phyloP scores from a whole-genome alignment of 2,113 vertebrate species.

The Phrynosoma platyrhinos region DNA sequence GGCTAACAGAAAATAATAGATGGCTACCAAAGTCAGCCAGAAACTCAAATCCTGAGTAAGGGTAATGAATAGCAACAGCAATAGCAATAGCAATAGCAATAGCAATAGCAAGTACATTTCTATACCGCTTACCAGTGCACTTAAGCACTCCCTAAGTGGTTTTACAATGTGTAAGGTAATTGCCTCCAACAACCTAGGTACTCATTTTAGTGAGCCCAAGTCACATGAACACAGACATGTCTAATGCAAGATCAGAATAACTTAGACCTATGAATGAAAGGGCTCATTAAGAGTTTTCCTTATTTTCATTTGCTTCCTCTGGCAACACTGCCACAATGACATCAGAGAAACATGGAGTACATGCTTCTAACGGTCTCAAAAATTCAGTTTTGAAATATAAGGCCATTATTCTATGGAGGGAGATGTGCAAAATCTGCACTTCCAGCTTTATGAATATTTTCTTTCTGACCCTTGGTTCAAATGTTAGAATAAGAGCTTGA shows the following conservation, averaged over 20 bases:
- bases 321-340: not conserved
- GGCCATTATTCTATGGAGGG: not conserved
- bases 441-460: not conserved
- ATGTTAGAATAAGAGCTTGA: not conserved
- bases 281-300: not conserved
- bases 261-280: not conserved
- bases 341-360: not conserved
- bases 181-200: no score
- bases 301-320: constrained; percentile 4
- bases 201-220: no score
- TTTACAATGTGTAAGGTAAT: no score
- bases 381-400: not conserved
- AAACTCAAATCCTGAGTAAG: no score
- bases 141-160: no score
- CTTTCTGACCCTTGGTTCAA: not conserved
- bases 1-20: no score
- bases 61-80: no score
- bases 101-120: no score
- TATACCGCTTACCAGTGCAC: no score
- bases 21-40: no score
- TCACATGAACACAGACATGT: not conserved
- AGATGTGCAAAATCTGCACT: not conserved
- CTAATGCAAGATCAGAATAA: not conserved
- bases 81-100: no score
- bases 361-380: not conserved